These are phyloP conservation scores for Menidia menidia DNA, from an alignment of 2,797 vertebrate genomes.

Conservation along the genomic window DNA sequence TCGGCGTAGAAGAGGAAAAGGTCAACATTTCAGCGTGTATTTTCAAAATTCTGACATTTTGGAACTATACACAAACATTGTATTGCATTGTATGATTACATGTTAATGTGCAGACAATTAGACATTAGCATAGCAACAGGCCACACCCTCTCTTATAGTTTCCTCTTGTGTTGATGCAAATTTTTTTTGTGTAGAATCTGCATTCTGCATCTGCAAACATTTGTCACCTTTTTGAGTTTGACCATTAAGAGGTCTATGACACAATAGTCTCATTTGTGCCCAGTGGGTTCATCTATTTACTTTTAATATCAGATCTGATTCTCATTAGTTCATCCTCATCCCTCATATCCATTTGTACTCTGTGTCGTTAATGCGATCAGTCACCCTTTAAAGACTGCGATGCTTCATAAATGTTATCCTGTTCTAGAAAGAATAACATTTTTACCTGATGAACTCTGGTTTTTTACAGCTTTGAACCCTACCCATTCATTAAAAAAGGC, in stretches of 20 bases:
- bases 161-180: too few species aligned
- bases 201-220: too few species aligned
- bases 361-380: neutral
- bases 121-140: too few species aligned
- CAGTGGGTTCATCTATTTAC: neutral
- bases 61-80: conserved; percentile 6
- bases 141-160: too few species aligned
- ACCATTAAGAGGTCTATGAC: too few species aligned
- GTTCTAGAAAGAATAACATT: conserved; percentile 22
- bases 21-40: conserved; percentile 27
- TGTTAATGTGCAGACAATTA: too few species aligned
- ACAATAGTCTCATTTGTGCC: neutral
- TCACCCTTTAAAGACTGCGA: neutral
- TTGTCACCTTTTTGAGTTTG: too few species aligned
- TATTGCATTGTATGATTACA: neutral
- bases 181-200: too few species aligned
- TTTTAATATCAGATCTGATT: neutral
- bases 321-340: neutral
- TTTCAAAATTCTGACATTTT: conserved; percentile 17
- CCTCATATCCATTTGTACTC: neutral
- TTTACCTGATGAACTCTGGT: conserved; percentile 9
- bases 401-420: conserved; percentile 7
- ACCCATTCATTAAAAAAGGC: conserved; percentile 39
- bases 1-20: conserved; percentile 33
- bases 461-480: conserved; percentile 28